A percentile compares a stretch with the other conserved stretches of the same genome.
Conservation (phyloP, 2,888 invertebrate genomes). For the Galeruca laticollis region DNA sequence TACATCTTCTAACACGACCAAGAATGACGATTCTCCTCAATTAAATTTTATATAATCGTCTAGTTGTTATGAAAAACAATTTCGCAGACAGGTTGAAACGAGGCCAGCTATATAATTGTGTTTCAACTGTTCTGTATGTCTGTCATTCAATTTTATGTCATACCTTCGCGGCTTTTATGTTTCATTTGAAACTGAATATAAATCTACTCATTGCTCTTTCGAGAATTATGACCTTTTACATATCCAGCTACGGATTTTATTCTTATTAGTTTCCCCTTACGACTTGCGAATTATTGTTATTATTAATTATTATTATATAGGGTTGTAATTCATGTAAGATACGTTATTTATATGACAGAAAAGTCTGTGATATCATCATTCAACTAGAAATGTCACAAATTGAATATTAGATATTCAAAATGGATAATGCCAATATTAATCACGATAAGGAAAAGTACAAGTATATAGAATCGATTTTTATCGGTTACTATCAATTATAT, state of each 20-base stretch:
- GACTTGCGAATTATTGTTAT: neutral
- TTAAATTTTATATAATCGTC: neutral
- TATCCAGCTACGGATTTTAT: neutral
- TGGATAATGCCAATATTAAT: too few species aligned
- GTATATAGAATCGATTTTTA: too few species aligned
- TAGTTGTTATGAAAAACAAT: conserved; percentile 21
- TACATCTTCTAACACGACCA: neutral
- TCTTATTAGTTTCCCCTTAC: conserved; percentile 3
- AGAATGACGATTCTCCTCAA: neutral
- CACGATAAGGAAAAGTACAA: too few species aligned
- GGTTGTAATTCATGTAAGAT: too few species aligned
- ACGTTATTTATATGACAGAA: too few species aligned
- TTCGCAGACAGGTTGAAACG: conserved; percentile 30
- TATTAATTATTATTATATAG: too few species aligned
- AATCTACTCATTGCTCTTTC: conserved; percentile 38
- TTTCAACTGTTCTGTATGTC: conserved; percentile 30
- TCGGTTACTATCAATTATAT: too few species aligned
- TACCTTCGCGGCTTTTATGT: conserved; percentile 25
- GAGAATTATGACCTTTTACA: conserved; percentile 19
- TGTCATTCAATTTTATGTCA: conserved; percentile 19
- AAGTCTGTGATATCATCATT: too few species aligned
- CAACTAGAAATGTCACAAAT: too few species aligned
- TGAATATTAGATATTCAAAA: too few species aligned
- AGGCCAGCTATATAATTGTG: conserved; percentile 25
- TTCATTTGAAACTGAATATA: conserved; percentile 40